Evolutionary conservation across 1,140 invertebrate species (phyloP).

Genomic region (Drosophila mojavensis): DNA sequence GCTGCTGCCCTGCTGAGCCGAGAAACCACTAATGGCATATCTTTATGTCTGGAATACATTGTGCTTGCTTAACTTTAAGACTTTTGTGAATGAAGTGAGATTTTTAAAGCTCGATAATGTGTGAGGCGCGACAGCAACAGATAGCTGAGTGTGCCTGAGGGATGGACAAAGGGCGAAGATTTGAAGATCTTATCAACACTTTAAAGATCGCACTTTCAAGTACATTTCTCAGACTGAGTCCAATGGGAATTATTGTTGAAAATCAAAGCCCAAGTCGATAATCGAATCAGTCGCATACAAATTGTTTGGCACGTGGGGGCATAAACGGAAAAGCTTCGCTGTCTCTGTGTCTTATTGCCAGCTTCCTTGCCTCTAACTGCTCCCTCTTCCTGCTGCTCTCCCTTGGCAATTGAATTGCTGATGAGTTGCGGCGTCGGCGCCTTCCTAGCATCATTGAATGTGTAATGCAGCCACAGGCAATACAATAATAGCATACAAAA

Average conservation of each 20-base stretch:
- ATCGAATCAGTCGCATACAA: conserved; percentile 68
- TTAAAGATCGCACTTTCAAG: conserved; percentile 36
- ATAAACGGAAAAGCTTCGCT: background rate
- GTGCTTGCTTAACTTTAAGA: conserved; percentile 65
- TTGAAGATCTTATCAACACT: conserved; percentile 9
- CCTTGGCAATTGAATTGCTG: conserved; percentile 75
- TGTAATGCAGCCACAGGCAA: conserved; percentile 69
- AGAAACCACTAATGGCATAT: conserved; percentile 52
- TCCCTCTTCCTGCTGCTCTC: background rate
- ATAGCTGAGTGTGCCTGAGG: conserved; percentile 17
- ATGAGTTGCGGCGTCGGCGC: conserved; percentile 69
- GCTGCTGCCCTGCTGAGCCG: conserved; percentile 21
- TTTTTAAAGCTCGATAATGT: conserved; percentile 30
- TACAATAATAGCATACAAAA: conserved; percentile 78
- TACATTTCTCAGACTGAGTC: conserved; percentile 19
- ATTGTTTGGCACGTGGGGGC: conserved; percentile 38
- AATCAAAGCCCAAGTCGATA: conserved; percentile 62
- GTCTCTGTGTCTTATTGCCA: background rate
- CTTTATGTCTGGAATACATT: conserved; percentile 60
- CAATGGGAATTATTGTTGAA: conserved; percentile 13
- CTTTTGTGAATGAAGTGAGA: conserved; percentile 34
- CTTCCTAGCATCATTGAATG: conserved; percentile 61
- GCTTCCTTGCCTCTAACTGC: background rate
- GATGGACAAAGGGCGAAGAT: background rate
- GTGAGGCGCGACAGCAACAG: conserved; percentile 15